Base-by-base conservation (phyloP, 2,888 invertebrate species). In the Brachypalpus laphriformis region DNA sequence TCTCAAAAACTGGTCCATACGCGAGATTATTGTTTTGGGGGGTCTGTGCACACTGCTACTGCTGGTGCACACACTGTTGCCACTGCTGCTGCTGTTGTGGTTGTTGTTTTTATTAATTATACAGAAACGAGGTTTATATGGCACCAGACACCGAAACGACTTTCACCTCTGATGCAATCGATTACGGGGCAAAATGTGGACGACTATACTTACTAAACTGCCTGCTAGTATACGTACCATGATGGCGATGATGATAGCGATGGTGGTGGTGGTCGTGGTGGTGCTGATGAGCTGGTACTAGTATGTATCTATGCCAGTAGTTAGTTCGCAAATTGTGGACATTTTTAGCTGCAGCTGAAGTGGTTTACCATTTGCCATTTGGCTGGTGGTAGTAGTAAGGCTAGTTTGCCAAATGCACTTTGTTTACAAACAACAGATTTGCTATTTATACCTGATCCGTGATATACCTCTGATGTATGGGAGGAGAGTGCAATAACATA, bases 81-180 rank as follows among this genome's bases (percentile, higher is more conserved):
- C n/a, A 31, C 56, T 11, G 56, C 56, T 51, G 54, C 66, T 8
- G 56, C 25, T 57, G 56, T 47, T 57, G 70, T 68, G 54, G 56
- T 54, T 80, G 68, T 74, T 74, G 68, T 74, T 83, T 59, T 81
- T 85, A 81, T 81, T 85, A 85, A 85, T 85, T 85, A 85, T 80
- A 81, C 85, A 85, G 85, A 85, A 85, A 85, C 66, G 76, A 81
- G 85, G 85, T 85, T 85, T 85, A 85, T 85, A 85, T 85, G 85
- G 85, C 85, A 85, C 81, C 75, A 85, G 85, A 85, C 75, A 85
- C 85, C 85, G 85, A 85, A 85, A 85, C 85, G 85, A 85, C 85
- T 85, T 85, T 85, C 85, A 85, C 85, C 85, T 85, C 81, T 85
- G 85, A 85, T 85, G 85, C 71, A 85, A 85, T 85, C 85, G 81